A percentile compares a stretch with the other conserved stretches of the same genome.
These are phyloP conservation scores for Gallinago stenura DNA, from an alignment of 2,797 vertebrate species.

Conservation along the genomic window DNA sequence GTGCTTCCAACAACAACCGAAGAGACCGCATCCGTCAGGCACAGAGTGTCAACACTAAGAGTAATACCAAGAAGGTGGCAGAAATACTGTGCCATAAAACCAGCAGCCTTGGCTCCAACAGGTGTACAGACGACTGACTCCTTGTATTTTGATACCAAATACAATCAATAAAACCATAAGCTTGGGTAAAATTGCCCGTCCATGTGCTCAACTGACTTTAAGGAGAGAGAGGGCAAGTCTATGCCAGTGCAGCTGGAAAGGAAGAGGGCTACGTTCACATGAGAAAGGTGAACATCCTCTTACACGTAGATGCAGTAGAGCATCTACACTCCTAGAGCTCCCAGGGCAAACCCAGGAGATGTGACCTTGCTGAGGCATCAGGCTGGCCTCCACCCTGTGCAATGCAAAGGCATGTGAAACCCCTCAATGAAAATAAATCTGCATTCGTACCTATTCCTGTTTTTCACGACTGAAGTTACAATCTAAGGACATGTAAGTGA, in stretches of 20 bases:
- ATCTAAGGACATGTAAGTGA: neutral
- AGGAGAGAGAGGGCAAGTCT: neutral
- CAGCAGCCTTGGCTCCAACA: neutral
- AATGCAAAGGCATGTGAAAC: neutral
- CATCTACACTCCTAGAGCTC: neutral
- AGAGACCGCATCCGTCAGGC: neutral
- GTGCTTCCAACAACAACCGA: neutral
- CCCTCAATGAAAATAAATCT: neutral
- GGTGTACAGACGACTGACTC: neutral
- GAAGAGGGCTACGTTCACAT: fast-evolving
- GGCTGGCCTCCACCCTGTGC: neutral
- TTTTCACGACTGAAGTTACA: neutral
- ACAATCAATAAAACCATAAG: neutral
- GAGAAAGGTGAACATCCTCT: neutral
- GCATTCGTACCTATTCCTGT: neutral
- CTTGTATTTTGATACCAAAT: neutral
- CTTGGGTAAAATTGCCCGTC: neutral
- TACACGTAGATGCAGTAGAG: neutral
- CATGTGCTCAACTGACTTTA: fast-evolving
- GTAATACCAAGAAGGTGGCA: neutral
- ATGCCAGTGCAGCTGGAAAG: neutral
- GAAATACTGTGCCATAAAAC: neutral
- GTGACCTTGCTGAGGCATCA: neutral
- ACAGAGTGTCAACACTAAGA: neutral
- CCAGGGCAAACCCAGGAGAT: neutral